Conservation (phyloP, 1,140 invertebrate genomes). For the Meloidogyne floridensis region DNA sequence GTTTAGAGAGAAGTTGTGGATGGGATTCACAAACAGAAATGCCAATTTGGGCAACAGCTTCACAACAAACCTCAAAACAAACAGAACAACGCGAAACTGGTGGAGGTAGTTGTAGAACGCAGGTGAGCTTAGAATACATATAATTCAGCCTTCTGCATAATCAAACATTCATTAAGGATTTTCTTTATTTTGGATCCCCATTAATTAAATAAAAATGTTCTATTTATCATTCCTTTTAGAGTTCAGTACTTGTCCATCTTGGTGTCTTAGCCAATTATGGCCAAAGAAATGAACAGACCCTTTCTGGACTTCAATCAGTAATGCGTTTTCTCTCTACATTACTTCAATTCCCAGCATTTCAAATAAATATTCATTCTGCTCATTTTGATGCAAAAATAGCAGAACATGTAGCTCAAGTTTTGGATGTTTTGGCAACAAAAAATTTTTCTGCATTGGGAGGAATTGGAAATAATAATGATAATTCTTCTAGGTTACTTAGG, state of each 20-base stretch:
- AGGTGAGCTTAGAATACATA: slow-evolving; percentile 46
- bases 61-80: not conserved
- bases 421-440: slow-evolving; percentile 38
- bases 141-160: too few relatives aligned
- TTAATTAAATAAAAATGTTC: too few relatives aligned
- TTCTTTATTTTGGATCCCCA: too few relatives aligned
- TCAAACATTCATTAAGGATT: too few relatives aligned
- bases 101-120: slow-evolving; percentile 32
- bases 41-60: slow-evolving; percentile 44
- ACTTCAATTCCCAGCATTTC: slow-evolving; percentile 48
- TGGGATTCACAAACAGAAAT: slow-evolving; percentile 35
- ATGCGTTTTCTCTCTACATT: slow-evolving; percentile 50
- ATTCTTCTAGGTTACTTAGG: slow-evolving; percentile 21
- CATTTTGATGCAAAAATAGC: slow-evolving; percentile 57
- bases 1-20: slow-evolving; percentile 41
- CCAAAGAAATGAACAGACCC: slow-evolving; percentile 48
- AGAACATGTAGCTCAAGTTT: slow-evolving; percentile 52
- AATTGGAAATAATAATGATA: slow-evolving; percentile 44
- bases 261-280: slow-evolving; percentile 55
- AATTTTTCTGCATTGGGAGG: slow-evolving; percentile 42
- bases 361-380: slow-evolving; percentile 34
- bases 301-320: slow-evolving; percentile 48
- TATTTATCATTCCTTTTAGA: slow-evolving; percentile 30
- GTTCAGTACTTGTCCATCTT: slow-evolving; percentile 52
- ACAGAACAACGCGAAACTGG: not conserved